Evolutionary conservation across 2,113 vertebrate genomes (phyloP).

Genomic region (Alligator sinensis): DNA sequence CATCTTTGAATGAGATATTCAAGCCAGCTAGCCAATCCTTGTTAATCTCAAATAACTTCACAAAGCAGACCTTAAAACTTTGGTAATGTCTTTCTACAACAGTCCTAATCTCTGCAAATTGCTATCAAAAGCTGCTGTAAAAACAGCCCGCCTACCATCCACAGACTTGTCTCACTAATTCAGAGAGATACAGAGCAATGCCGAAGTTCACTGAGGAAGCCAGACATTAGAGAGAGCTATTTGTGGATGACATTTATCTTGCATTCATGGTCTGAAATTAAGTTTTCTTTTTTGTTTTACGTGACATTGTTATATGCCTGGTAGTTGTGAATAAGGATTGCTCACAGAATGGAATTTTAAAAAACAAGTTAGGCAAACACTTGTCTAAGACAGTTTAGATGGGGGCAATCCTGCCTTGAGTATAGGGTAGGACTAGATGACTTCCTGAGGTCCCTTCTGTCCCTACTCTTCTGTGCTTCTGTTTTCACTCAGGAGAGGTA

Average conservation of each 20-base stretch:
- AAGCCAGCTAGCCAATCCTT: background rate
- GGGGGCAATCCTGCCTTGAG: too few species aligned
- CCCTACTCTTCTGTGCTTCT: background rate
- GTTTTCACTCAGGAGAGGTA: background rate
- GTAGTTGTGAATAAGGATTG: too few species aligned
- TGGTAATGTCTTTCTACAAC: background rate
- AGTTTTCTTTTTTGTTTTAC: background rate
- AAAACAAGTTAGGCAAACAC: too few species aligned
- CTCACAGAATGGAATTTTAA: too few species aligned
- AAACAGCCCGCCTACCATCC: background rate
- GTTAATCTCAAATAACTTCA: conserved; percentile 14
- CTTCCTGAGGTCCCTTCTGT: background rate
- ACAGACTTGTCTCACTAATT: conserved; percentile 7
- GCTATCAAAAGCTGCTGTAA: background rate
- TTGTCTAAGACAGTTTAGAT: too few species aligned
- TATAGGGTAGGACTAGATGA: too few species aligned
- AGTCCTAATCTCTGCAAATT: conserved; percentile 8
- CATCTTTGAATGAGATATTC: background rate
- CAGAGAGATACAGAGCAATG: background rate
- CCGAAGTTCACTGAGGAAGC: background rate
- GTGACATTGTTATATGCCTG: too few species aligned
- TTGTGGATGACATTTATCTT: background rate
- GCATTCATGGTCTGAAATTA: background rate
- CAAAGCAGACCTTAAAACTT: background rate
- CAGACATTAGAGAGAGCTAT: background rate